phyloP scores from a whole-genome alignment of 2,888 invertebrate species.

The Drosophila engyochracea region DNA sequence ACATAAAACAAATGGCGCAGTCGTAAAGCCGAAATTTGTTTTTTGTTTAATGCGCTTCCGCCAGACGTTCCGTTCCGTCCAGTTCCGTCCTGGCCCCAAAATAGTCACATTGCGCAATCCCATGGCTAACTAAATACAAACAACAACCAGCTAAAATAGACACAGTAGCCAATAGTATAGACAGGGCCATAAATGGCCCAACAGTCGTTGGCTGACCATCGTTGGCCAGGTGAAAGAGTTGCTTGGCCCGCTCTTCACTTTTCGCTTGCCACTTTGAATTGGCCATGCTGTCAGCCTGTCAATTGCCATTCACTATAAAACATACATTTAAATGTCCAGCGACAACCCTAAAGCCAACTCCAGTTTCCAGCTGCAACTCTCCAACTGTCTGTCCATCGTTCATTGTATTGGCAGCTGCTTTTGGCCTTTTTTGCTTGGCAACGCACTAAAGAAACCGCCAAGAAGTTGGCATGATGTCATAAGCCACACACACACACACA shows the following conservation, averaged over 20 bases:
- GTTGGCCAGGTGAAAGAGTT: conserved; percentile 62
- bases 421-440: conserved; percentile 30
- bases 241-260: not conserved
- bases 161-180: conserved; percentile 2
- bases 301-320: conserved; percentile 70
- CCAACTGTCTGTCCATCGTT: conserved; percentile 34
- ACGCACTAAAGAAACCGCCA: conserved; percentile 38
- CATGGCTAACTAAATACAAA: conserved; percentile 25
- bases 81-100: conserved; percentile 3
- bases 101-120: conserved; percentile 44
- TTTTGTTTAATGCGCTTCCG: conserved; percentile 56
- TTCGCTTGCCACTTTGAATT: conserved; percentile 20
- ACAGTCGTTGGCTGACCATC: conserved; percentile 1
- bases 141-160: not conserved
- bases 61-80: conserved; percentile 5
- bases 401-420: conserved; percentile 64
- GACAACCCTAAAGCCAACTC: conserved; percentile 32
- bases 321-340: conserved; percentile 56
- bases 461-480: conserved; percentile 72
- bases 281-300: conserved; percentile 63
- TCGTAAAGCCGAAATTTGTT: conserved; percentile 59
- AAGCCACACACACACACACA: conserved; percentile 48
- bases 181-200: conserved; percentile 37
- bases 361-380: conserved; percentile 33
- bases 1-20: conserved; percentile 61